Base-by-base conservation (phyloP, 2,797 vertebrate species). In the Loriculus beryllinus region DNA sequence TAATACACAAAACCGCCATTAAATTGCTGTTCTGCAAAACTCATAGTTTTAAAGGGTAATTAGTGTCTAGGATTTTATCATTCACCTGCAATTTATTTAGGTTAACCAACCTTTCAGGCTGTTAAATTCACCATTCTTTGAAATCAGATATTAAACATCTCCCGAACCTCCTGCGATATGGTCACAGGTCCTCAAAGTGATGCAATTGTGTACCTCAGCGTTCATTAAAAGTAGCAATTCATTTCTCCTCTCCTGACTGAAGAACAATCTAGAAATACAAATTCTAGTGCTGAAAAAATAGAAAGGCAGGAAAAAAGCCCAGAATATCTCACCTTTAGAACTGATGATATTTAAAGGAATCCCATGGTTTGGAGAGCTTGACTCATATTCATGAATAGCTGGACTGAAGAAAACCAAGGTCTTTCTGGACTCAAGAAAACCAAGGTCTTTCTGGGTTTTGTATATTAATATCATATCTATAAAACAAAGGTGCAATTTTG, bases 1-100 rank as follows among this genome's bases (percentile, higher is more conserved):
- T 67, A 74, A 51, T 40, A 8, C 54, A 75, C 4, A 78, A 88
- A 86, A 12, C 12, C 21, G 47, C 45, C 22, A 59, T 69, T 81
- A 65, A 16, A 54, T 77, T 68, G 12, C 31, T 62, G 18, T 42
- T 62, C 48, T 57, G n/a, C 25, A 72, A 48, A 92, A 85, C 59
- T 23, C 17, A 57, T 19, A 25, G 12, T 35, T 79, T 90, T 74
- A 35, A 71, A 72, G 64, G 4, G 3, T 37, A 82, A 42, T 80
- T 93, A 80, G 9, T 23, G 37, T 71, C 54, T 49, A 62, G 79
- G 60, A 85, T 45, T 92, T 82, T 89, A 95, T 75, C 80, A 79
- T 40, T 23, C 69, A 82, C 56, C 23, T 77, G 76, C 40, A 84
- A 74, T 71, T 81, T 88, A 69, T 79, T 88, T 85, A 51, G 43